These are phyloP conservation scores for Ochlodes sylvanus DNA, from an alignment of 2,888 invertebrate genomes.

Conservation along the genomic window DNA sequence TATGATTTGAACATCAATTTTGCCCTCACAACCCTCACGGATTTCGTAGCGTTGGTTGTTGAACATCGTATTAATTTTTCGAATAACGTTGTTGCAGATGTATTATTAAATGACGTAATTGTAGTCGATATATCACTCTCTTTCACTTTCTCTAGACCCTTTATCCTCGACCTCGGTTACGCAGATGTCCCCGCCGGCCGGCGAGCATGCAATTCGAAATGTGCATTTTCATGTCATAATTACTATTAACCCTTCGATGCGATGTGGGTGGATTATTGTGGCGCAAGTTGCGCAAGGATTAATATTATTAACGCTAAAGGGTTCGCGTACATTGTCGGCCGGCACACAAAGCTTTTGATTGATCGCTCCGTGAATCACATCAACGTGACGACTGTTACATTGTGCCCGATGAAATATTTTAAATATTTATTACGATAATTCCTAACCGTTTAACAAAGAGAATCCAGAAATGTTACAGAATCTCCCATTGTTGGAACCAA, in stretches of 20 bases:
- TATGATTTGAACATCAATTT: no score
- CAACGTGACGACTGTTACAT: constrained; percentile 21
- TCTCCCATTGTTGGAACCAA: no score
- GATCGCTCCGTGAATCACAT: constrained; percentile 41
- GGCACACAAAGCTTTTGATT: constrained; percentile 47
- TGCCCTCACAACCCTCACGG: no score
- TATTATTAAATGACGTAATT: background rate
- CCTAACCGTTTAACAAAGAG: background rate
- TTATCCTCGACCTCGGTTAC: constrained; percentile 49
- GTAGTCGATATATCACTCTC: constrained; percentile 33
- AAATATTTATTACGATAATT: constrained; percentile 32
- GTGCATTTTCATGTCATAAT: constrained; percentile 54
- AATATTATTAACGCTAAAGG: constrained; percentile 50
- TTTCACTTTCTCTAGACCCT: constrained; percentile 57
- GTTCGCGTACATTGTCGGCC: constrained; percentile 54
- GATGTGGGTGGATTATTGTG: constrained; percentile 53
- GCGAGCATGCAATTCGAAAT: constrained; percentile 57
- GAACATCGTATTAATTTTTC: no score
- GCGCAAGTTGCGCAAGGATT: constrained; percentile 33
- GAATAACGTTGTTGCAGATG: background rate
- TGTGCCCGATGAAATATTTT: constrained; percentile 6
- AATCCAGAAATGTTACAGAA: constrained; percentile 8
- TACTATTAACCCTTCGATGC: constrained; percentile 43
- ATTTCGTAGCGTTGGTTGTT: no score
- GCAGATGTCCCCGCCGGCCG: constrained; percentile 61